Base-by-base conservation (phyloP, 2,797 vertebrate species). In the Bufotes viridis region DNA sequence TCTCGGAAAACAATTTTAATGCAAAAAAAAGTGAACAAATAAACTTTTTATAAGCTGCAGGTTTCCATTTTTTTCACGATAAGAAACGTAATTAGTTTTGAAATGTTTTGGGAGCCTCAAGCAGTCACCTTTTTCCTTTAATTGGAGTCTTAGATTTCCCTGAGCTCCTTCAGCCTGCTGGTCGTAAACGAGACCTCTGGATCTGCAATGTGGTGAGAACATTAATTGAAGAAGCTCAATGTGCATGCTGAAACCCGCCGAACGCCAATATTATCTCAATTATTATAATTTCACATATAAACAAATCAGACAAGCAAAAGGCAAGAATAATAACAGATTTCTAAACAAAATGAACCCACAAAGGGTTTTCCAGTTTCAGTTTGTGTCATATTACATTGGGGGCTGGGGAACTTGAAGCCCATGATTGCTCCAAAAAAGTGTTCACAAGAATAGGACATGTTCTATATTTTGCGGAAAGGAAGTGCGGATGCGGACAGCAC, bases 11-110 rank as follows among this genome's bases (percentile, higher is more conserved):
- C 42, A 4, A 7, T 42, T 42, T 42, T 42, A 42, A 42, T 42
- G 42, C 42, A 42, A 42, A 42, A 42, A 42, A 42, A 42, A 42
- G 42, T 42, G 0, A 42, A 42, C 42, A 7, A 42, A 3, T 42
- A 42, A 42, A 42, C 42, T 42, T 42, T 42, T 42, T 42, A 42
- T 5, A 42, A 5, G 6, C 42, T 42, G 55, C 55, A 57, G 55
- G 55, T n/a, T 65, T 22, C 15, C 9, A 81, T 63, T 70, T 84
- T 84, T 2, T 82, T 88, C 63, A 80, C 72, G 63, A 61, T 55
- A 42, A 63, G 65, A 80, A 80, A 8, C 17, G 55, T 88, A 88
- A 88, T 88, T 88, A 82, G 87, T 88, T 85, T 85, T 76, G 87
- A 76, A 75, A 85, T 85, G 65, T 81, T 78, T 34, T 67, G 75